phyloP scores from a whole-genome alignment of 2,888 invertebrate genomes.

The Sepioteuthis lessoniana region DNA sequence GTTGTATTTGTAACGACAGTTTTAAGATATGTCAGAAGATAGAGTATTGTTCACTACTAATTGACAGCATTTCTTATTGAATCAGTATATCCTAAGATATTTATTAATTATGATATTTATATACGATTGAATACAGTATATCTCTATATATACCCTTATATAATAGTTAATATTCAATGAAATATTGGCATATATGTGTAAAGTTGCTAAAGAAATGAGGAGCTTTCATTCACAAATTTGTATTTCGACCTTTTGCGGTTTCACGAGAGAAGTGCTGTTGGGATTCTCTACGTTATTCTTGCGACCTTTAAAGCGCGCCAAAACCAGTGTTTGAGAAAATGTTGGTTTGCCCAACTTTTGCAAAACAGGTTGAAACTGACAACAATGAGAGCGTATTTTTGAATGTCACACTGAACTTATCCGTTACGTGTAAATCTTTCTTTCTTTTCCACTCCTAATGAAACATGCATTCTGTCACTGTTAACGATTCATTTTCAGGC shows the following conservation, averaged over 20 bases:
- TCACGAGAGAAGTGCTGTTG: not conserved
- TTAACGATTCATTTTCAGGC: not conserved
- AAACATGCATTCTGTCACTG: not conserved
- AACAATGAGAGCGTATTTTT: not conserved
- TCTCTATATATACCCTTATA: too few relatives aligned
- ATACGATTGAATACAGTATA: too few relatives aligned
- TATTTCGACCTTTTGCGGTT: not conserved
- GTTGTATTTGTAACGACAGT: too few relatives aligned
- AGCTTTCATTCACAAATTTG: not conserved
- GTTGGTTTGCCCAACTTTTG: not conserved
- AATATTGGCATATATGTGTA: too few relatives aligned
- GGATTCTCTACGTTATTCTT: not conserved
- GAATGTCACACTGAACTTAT: not conserved
- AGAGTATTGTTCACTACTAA: too few relatives aligned
- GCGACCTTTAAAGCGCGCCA: not conserved
- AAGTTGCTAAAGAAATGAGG: too few relatives aligned
- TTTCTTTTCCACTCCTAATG: conserved; percentile 1
- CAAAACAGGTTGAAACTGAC: not conserved
- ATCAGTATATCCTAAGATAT: too few relatives aligned
- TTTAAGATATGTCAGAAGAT: too few relatives aligned
- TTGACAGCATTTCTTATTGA: too few relatives aligned
- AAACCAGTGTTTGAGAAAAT: not conserved
- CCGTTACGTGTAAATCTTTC: not conserved
- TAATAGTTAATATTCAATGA: too few relatives aligned
- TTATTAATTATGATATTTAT: too few relatives aligned